Percentiles rank a stretch among this genome's conserved stretches.
Evolutionary conservation across 2,113 vertebrate genomes (phyloP).

Genomic region (Epinephelus moara): DNA sequence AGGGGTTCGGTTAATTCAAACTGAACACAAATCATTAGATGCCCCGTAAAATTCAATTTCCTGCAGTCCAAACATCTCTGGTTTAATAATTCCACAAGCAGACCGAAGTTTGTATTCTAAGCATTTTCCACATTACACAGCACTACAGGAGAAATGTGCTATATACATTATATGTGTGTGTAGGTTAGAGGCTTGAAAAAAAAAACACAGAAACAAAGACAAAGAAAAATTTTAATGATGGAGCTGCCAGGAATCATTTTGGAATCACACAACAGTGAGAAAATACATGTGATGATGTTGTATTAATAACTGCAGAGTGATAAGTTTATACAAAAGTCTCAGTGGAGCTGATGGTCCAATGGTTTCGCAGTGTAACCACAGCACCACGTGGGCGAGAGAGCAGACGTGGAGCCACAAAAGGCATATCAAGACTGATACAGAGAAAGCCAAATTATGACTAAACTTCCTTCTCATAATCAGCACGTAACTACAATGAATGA

Average conservation of each 20-base stretch:
- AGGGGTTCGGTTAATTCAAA: conserved; percentile 33
- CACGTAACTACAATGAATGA: background rate
- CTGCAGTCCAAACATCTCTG: conserved; percentile 56
- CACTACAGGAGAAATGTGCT: conserved; percentile 13
- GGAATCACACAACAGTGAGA: conserved; percentile 20
- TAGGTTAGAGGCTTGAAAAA: conserved; percentile 6
- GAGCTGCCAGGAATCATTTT: conserved; percentile 40
- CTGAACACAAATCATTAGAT: conserved; percentile 74
- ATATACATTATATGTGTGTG: conserved; percentile 32
- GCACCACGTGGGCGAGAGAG: conserved; percentile 8
- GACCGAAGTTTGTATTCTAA: conserved; percentile 13
- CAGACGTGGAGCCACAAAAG: conserved; percentile 5
- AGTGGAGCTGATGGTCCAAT: conserved; percentile 68
- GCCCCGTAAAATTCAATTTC: conserved; percentile 73
- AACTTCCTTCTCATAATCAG: conserved; percentile 7
- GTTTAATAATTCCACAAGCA: conserved; percentile 48
- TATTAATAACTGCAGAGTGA: conserved; percentile 68
- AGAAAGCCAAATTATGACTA: background rate
- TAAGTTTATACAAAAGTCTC: conserved; percentile 60
- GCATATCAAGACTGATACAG: conserved; percentile 21
- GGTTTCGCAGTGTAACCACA: conserved; percentile 51
- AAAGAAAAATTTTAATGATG: conserved; percentile 4
- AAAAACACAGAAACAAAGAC: background rate
- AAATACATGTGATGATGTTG: conserved; percentile 39
- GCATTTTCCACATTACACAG: conserved; percentile 38